Base-by-base conservation (phyloP, 2,113 vertebrate genomes). In the Hepsetus odoe region DNA sequence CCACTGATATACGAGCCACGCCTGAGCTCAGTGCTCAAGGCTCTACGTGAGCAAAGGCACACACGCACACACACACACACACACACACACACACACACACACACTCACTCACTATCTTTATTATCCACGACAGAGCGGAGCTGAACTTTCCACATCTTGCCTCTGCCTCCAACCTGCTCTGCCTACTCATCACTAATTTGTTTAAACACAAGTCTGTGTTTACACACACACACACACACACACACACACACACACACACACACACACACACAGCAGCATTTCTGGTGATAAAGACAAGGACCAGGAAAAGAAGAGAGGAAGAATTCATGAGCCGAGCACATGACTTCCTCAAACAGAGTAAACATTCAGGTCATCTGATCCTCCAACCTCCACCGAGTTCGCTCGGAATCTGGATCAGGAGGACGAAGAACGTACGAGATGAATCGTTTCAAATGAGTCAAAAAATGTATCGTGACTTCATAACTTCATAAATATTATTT, bases 41-140 rank as follows among this genome's bases (percentile, higher is more conserved):
- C 56, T n/a, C 18, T 89, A 83, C 81, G 56, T 83, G 83, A 87
- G 38, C 62, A 75, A 22, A 38, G 44, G 71, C 86, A 86, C 65
- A 77, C 61, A 84, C 74, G 26, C 81, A 72, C 68, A 64, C 58
- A 10, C 72, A 35, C 26, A 2, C 44, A 20, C 26, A 22, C 14
- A 13, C 9, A 26, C 10, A 22, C 16, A 44, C 71, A 55, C 33
- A 28, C 32, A 38, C 68, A 44, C 49, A 58, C 46, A 68, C 42
- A 51, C 76, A 78, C 76, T 38, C 42, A 71, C 46, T 35, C n/a
- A 69, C 69, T 35, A n/a, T 64, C 76, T 62, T 79, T 51, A 53
- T 69, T 55, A 74, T 75, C n/a, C 61, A 26, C 18, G 65, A 80
- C 58, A 46, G 16, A 72, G 3, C 14, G 66, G 1, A 59, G 56